phyloP scores from a whole-genome alignment of 2,113 vertebrate genomes.

The Madoqua kirkii region DNA sequence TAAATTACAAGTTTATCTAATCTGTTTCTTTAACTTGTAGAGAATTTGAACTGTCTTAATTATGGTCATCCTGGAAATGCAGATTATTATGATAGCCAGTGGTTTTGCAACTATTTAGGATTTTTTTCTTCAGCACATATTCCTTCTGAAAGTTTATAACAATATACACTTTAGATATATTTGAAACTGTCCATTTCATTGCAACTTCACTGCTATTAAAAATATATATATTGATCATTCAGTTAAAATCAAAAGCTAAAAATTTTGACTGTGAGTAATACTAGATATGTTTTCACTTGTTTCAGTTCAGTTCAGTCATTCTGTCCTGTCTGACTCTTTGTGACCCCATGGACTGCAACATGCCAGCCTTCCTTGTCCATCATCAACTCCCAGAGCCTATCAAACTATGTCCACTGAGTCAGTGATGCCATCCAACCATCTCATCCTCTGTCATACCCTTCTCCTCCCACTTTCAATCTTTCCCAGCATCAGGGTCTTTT shows the following conservation, averaged over 20 bases:
- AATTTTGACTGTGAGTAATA: background rate
- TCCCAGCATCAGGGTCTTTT: background rate
- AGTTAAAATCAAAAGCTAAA: background rate
- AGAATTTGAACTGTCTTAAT: background rate
- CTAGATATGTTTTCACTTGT: background rate
- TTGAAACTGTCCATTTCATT: background rate
- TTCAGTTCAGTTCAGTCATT: background rate
- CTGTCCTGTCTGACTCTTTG: background rate
- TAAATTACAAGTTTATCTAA: background rate
- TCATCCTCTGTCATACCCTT: background rate
- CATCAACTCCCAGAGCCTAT: background rate
- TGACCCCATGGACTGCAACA: background rate
- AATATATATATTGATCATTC: background rate
- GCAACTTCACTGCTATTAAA: background rate
- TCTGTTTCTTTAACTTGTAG: background rate
- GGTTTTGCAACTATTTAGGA: background rate
- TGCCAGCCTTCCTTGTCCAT: background rate
- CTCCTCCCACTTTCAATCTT: background rate
- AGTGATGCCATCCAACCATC: background rate
- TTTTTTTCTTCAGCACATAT: background rate
- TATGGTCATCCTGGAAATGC: background rate
- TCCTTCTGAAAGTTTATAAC: background rate
- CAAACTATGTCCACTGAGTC: background rate
- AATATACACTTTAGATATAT: background rate
- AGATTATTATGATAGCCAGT: background rate